phyloP scores from a whole-genome alignment of 2,888 invertebrate species.

The Patella depressa region DNA sequence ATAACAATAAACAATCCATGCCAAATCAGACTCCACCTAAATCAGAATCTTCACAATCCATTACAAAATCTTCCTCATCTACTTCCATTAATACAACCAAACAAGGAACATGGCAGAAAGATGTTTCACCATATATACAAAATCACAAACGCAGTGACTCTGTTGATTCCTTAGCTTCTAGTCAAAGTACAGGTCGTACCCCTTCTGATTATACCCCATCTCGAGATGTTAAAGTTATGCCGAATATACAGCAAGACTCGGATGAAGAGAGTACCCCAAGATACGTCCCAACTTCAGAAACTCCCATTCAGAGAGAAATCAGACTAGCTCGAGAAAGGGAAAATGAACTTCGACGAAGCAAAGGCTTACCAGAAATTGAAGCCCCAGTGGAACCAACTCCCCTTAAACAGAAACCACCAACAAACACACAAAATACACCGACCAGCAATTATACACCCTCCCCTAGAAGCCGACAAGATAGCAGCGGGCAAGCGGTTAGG shows the following conservation, averaged over 20 bases:
- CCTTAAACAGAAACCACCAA: constrained; percentile 11
- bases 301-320: constrained; percentile 75
- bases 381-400: constrained; percentile 33
- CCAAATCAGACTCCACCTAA: not conserved
- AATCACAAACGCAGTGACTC: constrained; percentile 41
- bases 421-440: constrained; percentile 17
- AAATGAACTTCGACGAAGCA: constrained; percentile 71
- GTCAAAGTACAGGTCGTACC: constrained; percentile 46
- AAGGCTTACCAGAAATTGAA: constrained; percentile 60
- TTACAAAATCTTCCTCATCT: constrained; percentile 1
- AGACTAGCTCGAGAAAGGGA: constrained; percentile 73
- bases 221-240: constrained; percentile 25
- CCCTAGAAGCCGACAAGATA: constrained; percentile 22
- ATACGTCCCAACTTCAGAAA: constrained; percentile 65
- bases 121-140: constrained; percentile 47
- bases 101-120: constrained; percentile 46
- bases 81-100: constrained; percentile 8
- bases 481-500: constrained; percentile 54
- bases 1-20: not conserved
- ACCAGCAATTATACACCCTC: not conserved
- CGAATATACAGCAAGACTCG: constrained; percentile 21
- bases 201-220: constrained; percentile 27
- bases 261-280: constrained; percentile 26
- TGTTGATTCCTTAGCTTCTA: constrained; percentile 44
- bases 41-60: constrained; percentile 11